Conservation (phyloP, 30 jellyfish, hydroid and myxozoan species). For the Sanderia malayensis region DNA sequence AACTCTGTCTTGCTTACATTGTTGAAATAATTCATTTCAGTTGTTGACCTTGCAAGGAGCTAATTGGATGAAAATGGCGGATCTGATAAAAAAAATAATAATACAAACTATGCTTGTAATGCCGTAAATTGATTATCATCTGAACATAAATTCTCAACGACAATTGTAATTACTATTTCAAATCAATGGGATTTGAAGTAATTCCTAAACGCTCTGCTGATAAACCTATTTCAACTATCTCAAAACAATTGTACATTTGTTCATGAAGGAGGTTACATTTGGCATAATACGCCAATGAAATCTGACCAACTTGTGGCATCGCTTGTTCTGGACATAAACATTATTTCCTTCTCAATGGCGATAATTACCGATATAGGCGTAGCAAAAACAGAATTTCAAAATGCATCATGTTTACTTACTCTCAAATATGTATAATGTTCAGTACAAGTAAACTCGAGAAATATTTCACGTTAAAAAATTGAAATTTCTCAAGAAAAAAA, state of each 20-base stretch:
- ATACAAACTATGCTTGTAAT: neutral
- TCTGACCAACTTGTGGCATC: too few species aligned
- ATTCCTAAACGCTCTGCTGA: neutral
- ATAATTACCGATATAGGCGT: neutral
- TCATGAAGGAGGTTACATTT: neutral
- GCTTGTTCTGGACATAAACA: too few species aligned
- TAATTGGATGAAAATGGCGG: neutral
- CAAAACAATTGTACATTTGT: neutral
- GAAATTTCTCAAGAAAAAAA: too few species aligned
- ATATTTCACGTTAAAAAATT: too few species aligned
- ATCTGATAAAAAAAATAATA: neutral
- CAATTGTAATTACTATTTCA: neutral
- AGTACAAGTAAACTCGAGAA: too few species aligned
- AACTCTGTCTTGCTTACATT: neutral
- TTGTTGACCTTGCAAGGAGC: neutral
- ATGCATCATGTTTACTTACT: too few species aligned
- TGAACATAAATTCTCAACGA: neutral
- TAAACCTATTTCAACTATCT: neutral
- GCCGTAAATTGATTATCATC: neutral
- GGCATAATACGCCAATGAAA: too few species aligned
- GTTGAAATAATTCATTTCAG: too few species aligned
- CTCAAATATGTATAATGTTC: too few species aligned
- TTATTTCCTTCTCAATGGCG: neutral
- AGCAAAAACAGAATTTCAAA: too few species aligned
- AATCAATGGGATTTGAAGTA: neutral